Base-by-base conservation (phyloP, 2,113 vertebrate species). In the Trogon melanurus region DNA sequence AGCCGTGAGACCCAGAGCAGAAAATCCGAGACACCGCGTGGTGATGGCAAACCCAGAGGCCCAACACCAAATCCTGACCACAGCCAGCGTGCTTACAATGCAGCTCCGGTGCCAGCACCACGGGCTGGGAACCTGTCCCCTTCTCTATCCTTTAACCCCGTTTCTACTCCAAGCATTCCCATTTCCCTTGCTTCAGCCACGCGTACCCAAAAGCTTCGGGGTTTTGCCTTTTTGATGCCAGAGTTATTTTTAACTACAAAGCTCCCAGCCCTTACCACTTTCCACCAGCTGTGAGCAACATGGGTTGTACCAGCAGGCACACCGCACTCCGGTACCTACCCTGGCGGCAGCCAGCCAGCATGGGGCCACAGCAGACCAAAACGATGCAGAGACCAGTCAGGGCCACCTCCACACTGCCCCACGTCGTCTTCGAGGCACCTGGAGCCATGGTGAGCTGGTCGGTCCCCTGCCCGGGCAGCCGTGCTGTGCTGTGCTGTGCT, bases 271-370 rank as follows among this genome's bases (percentile, higher is more conserved):
- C 29, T 73, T 32, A 61, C 13, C 11, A 7, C 61, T 82, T 94
- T 51, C 65, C 71, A 53, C 47, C 2, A 1, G 10, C 34, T 65
- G 12, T 3, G 3, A 88, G 79, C 0, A 0, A 5, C 70, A 10
- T 0, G 0, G 21, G 22, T 30, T 11, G 9, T 21, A n/a, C 38
- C 19, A 1, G 20, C 1, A 1, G 79, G 22, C 19, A 1, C 1
- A 0, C 22, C 36, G 3, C 4, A 2, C 36, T 85, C 47, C 1
- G 0, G 71, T 85, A 97, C 96, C 30, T 97, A 97, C 97, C 96
- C 4, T 0, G 78, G 29, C 16, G 82, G 57, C 79, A 91, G 56
- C 50, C 1, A 1, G 64, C 60, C 76, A 94, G 67, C 23, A 19
- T 5, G 1, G 94, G 93, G 50, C 50, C 12, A 2, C 74, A 95